phyloP scores from a whole-genome alignment of 2,888 invertebrate species.

The Drosophila mimetica region DNA sequence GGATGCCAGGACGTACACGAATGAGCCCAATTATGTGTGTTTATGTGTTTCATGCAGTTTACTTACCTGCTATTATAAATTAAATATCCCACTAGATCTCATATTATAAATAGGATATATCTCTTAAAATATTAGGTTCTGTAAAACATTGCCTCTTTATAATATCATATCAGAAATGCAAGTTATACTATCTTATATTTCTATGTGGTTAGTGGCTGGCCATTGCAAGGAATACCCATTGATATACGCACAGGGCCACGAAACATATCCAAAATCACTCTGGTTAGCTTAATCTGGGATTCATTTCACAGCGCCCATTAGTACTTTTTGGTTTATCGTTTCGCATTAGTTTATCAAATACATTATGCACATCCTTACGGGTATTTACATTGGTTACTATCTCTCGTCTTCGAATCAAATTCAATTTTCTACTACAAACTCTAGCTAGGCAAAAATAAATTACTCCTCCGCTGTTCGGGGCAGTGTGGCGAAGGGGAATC shows the following conservation, averaged over 20 bases:
- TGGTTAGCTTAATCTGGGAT: constrained; percentile 29
- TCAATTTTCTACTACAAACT: constrained; percentile 57
- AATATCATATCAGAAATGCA: constrained; percentile 4
- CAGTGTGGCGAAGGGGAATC: not conserved
- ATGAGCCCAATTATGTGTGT: constrained; percentile 67
- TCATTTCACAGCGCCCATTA: constrained; percentile 40
- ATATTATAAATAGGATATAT: not conserved
- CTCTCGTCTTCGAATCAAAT: constrained; percentile 47
- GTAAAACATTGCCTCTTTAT: not conserved
- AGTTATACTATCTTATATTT: not conserved
- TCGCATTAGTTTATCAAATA: constrained; percentile 50
- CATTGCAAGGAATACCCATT: constrained; percentile 22
- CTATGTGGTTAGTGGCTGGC: constrained; percentile 24
- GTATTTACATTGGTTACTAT: constrained; percentile 31
- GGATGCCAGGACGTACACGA: constrained; percentile 68
- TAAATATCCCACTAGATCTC: not conserved
- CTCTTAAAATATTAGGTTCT: no score
- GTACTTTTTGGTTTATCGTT: constrained; percentile 40
- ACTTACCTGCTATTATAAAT: constrained; percentile 61
- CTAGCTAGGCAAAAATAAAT: constrained; percentile 71
- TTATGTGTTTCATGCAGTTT: constrained; percentile 57
- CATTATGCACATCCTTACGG: constrained; percentile 39
- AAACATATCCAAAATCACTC: constrained; percentile 36
- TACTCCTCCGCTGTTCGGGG: constrained; percentile 30
- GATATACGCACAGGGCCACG: constrained; percentile 38